Base-by-base conservation (phyloP, 1,140 invertebrate genomes). In the Bombus balteatus region DNA sequence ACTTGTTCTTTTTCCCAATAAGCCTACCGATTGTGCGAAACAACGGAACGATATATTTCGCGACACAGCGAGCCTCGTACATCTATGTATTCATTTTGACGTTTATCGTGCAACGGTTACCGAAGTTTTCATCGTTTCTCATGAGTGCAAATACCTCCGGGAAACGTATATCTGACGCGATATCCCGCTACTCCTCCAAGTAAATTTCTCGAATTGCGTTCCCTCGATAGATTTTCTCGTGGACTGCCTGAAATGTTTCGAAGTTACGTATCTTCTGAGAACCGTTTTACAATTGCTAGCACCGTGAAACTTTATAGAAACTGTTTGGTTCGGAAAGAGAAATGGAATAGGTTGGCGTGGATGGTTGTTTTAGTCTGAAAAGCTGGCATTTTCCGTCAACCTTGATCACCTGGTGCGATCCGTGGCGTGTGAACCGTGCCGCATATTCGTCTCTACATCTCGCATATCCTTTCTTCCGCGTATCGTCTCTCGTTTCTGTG, bases 41-140 rank as follows among this genome's bases (percentile, higher is more conserved):
- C 47, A 22, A 53, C 47, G 47, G 22, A 53, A 53, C 47, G 37
- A n/a, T 47, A 39, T 32, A 39, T 28, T 15, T 4, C 25, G n/a
- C 9, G 18, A 53, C 53, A 28, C 18, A 12, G 0, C 12, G 10
- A 22, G 22, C n/a, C 13, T 28, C 5, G 70, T 22, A 9, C 13
- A n/a, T 41, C 39, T 68, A 22, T 53, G 47, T 53, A 68, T 66
- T 83, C 81, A n/a, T 77, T 70, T 22, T 22, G 39, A n/a, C 25
- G 65, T 72, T 84, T 84, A 72, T 78, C 83, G 59, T 37, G 62
- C 53, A 34, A 4, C 18, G 2, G 25, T 43, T 6, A 32, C 39
- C 22, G n/a, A 83, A 83, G 73, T 83, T 84, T 79, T 72, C 83
- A 13, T 25, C 53, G 83, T 72, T 72, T 84, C 68, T 79, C 83